Evolutionary conservation across 2,888 invertebrate species (phyloP), one percentile per base, ranked within the genome.

Genomic region (Argynnis bischoffii): DNA sequence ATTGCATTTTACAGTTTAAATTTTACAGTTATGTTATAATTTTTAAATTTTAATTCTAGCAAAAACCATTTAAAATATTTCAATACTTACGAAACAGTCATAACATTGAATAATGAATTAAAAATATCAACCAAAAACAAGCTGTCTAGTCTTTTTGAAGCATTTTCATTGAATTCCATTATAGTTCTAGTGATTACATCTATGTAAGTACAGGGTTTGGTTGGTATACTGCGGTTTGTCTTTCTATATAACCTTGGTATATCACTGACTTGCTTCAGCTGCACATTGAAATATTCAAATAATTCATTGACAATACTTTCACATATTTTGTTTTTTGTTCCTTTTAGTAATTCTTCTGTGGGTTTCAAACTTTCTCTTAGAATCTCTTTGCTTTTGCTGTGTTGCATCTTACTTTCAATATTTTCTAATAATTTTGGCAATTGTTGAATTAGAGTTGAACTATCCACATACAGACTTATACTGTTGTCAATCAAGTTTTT

Each of bases 181-280:
- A 97, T 88, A 3, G 95, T 94, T 69, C 92, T 93, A 0, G 95
- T 78, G 75, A 96, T 93, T 67, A 94, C 93, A 53, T 94, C 94
- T n/a, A 97, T 95, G 81, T 98, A 99, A 18, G 93, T 86, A 72
- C 98, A 98, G 48, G 96, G 95, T 77, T 96, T 96, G 1, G 95
- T 95, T 0, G 98, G 98, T 35, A 96, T 93, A 75, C 96, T 98
- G 72, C 98, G 94, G 84, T 99, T 99, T 0, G 99, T 99, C 85
- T 98, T 96, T 65, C 98, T 94, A 85, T 98, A 99, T 66, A 99
- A 90, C 72, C 99, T 94, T 2, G 99, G 99, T 86, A 99, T 97
- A 83, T 99, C 98, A 76, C 95, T 96, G 5, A 99, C 98, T 93
- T 96, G 96, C 72, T 95, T 95, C 75, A 97, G 92, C 75, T 95